Evolutionary conservation across 2,888 invertebrate species (phyloP), one percentile per base, ranked within the genome.

Genomic region (Petrolisthes cinctipes): DNA sequence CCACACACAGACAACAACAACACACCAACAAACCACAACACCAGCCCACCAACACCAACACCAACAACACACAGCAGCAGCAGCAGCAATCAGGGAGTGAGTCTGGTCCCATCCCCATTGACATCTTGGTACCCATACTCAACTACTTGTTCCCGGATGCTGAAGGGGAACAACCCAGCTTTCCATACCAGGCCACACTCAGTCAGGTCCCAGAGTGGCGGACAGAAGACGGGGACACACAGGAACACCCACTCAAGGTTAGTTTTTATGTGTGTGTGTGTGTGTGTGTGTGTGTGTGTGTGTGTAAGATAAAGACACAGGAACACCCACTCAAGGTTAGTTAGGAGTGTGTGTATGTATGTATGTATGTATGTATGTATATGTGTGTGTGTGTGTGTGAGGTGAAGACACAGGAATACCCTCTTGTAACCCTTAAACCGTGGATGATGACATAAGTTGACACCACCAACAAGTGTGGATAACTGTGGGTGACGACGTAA

Each of bases 61-160:
- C 23, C 17, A 54, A 5, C 61, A 6, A 61, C 61, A 61, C 80
- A 76, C 20, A 68, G 7, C 66, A 66, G 61, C 68, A 66, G 66
- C n/a, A 68, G 37, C 37, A 37, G 37, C 81, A 80, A 37, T 17
- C 80, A 71, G 95, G 95, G 87, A 95, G 95, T 87, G 96, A 88
- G 37, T 75, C 71, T 51, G 89, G 97, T 0, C 97, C 97, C 0
- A 95, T 98, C 92, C 93, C 95, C 17, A 96, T 96, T 92, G 95
- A 96, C 57, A 93, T 96, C 90, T 93, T 98, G 68, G 95, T 95
- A 92, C 95, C 96, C 75, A 94, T 98, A 91, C 92, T 98, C 82
- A 96, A 96, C 92, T 97, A 95, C 93, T 93, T 98, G 53, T 98
- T 98, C 92, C 98, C 98, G 84, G 97, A 98, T 94, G 97, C 97